Conservation (phyloP, 2,888 invertebrate species). For the Dicranocentrus wangi region DNA sequence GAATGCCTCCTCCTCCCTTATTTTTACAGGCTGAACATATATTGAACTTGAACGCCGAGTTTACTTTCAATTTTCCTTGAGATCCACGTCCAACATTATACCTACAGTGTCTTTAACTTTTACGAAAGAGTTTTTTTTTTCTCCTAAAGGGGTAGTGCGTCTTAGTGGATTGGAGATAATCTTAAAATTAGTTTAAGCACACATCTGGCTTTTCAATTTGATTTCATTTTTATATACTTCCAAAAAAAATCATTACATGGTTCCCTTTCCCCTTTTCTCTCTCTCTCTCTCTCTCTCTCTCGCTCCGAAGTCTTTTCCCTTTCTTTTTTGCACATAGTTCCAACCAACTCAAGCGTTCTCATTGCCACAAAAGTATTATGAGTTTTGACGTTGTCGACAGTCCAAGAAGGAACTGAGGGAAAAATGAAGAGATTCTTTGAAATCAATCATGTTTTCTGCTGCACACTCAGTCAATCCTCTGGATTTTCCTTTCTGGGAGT, state of each 20-base stretch:
- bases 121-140: too few species aligned
- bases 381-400: too few species aligned
- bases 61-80: neutral
- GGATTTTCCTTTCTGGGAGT: too few species aligned
- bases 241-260: too few species aligned
- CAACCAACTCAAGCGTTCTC: too few species aligned
- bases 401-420: too few species aligned
- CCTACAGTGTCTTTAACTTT: neutral
- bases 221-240: slow-evolving; percentile 34
- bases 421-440: neutral
- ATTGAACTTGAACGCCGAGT: slow-evolving; percentile 35
- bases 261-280: slow-evolving; percentile 8
- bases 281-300: slow-evolving; percentile 34
- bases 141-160: neutral
- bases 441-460: slow-evolving; percentile 15
- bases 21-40: neutral
- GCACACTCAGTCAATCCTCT: neutral
- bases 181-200: slow-evolving; percentile 52
- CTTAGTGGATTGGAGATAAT: slow-evolving; percentile 22
- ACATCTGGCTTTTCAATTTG: slow-evolving; percentile 45
- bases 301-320: too few species aligned
- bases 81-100: neutral
- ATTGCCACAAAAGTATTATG: too few species aligned
- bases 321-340: too few species aligned
- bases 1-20: neutral